Conservation (phyloP, 1,140 invertebrate species). For the Aricia agestis region DNA sequence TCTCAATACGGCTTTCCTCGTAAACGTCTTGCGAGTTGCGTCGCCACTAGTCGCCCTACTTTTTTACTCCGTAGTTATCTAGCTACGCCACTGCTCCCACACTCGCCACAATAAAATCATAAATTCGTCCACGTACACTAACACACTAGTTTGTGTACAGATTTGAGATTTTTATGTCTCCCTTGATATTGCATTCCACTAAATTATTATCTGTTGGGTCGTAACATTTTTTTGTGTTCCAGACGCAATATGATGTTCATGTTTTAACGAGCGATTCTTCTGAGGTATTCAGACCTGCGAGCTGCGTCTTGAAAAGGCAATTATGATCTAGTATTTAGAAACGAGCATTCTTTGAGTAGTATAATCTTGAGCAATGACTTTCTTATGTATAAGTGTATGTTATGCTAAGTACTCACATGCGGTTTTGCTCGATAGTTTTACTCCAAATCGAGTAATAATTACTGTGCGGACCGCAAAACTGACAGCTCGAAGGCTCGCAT, state of each 20-base stretch:
- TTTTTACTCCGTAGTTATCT: no score
- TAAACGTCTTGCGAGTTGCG: no score
- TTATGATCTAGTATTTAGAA: not conserved
- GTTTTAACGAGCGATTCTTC: not conserved
- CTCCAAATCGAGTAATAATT: no score
- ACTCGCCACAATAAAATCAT: slow-evolving; percentile 9
- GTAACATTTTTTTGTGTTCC: not conserved
- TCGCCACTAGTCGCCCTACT: no score
- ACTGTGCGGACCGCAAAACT: no score
- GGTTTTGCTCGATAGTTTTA: no score
- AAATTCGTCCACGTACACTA: not conserved
- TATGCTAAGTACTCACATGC: no score
- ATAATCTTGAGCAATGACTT: no score
- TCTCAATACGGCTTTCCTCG: no score
- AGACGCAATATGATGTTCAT: not conserved
- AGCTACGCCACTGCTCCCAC: not conserved
- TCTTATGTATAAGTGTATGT: no score
- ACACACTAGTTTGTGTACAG: slow-evolving; percentile 5
- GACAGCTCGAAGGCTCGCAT: no score
- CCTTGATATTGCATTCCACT: not conserved
- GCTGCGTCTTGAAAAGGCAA: no score
- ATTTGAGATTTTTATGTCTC: slow-evolving; percentile 10
- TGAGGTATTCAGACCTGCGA: not conserved
- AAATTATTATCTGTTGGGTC: not conserved
- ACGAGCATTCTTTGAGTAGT: not conserved